Conservation (phyloP, 2,888 invertebrate genomes). For the Rhabditophanes sp. region DNA sequence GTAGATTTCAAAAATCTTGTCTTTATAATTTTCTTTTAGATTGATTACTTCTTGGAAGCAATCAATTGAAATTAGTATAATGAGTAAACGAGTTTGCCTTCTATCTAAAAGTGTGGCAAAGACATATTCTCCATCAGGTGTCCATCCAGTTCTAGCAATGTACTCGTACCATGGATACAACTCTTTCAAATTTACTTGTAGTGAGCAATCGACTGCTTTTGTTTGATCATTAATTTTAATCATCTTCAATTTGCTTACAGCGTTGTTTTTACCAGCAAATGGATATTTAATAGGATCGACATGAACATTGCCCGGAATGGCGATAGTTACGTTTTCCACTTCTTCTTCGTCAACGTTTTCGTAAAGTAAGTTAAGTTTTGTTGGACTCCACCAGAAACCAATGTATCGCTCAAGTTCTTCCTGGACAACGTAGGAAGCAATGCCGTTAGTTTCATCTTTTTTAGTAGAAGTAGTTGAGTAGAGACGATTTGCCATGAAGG, state of each 20-base stretch:
- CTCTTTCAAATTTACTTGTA: slow-evolving; percentile 13
- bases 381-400: slow-evolving; percentile 95
- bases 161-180: slow-evolving; percentile 86
- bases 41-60: slow-evolving; percentile 6
- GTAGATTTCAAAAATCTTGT: slow-evolving; percentile 12
- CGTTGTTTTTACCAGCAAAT: slow-evolving; percentile 1
- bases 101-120: slow-evolving; percentile 24
- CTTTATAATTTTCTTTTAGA: slow-evolving; percentile 1
- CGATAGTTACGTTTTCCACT: slow-evolving; percentile 65
- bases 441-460: slow-evolving; percentile 50
- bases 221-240: slow-evolving; percentile 15
- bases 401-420: slow-evolving; percentile 91
- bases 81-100: slow-evolving; percentile 14
- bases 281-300: background rate
- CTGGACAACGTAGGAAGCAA: slow-evolving; percentile 94
- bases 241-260: slow-evolving; percentile 14
- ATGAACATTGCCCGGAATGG: slow-evolving; percentile 17
- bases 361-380: slow-evolving; percentile 47
- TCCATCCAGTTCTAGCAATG: slow-evolving; percentile 84
- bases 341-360: slow-evolving; percentile 56
- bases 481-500: too few relatives aligned
- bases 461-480: slow-evolving; percentile 1
- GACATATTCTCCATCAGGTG: slow-evolving; percentile 61
- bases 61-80: slow-evolving; percentile 16
- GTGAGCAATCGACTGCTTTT: slow-evolving; percentile 10